These are phyloP conservation scores for Osmerus eperlanus DNA, from an alignment of 2,113 vertebrate genomes.

Conservation along the genomic window DNA sequence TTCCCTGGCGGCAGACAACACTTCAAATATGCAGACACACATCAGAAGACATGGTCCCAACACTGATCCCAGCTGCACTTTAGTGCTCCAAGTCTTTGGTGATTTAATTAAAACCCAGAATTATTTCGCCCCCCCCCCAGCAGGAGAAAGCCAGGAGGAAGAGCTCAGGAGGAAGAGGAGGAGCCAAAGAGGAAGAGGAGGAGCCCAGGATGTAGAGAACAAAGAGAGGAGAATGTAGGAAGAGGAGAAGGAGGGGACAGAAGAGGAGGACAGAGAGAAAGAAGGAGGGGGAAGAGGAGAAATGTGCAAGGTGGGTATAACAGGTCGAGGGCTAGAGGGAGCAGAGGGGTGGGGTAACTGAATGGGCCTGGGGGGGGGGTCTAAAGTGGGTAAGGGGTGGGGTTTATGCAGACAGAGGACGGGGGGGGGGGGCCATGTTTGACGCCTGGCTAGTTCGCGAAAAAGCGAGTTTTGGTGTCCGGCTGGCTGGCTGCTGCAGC, in stretches of 20 bases:
- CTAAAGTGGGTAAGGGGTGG: constrained; percentile 1
- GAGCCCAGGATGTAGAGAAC: constrained; percentile 36
- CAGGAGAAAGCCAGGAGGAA: not conserved
- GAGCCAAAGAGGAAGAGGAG: constrained; percentile 1
- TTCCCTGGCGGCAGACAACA: too few relatives aligned
- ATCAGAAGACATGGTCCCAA: too few relatives aligned
- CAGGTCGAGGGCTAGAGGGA: not conserved
- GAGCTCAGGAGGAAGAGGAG: too few relatives aligned
- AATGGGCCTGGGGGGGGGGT: not conserved
- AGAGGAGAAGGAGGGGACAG: constrained; percentile 15
- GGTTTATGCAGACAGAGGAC: not conserved
- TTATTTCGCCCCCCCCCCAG: too few relatives aligned
- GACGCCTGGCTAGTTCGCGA: constrained; percentile 30
- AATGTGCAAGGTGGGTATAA: not conserved
- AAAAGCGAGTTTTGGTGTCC: too few relatives aligned
- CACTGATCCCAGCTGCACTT: too few relatives aligned
- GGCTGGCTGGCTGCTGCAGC: too few relatives aligned
- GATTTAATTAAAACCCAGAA: too few relatives aligned
- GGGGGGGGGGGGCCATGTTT: constrained; percentile 28
- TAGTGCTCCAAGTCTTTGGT: too few relatives aligned
- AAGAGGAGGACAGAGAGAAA: constrained; percentile 15
- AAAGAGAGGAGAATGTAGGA: not conserved
- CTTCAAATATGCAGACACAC: too few relatives aligned
- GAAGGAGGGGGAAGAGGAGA: not conserved
- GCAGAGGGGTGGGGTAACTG: not conserved